Conservation (phyloP, 2,113 vertebrate species). For the Cochlearius cochlearius region DNA sequence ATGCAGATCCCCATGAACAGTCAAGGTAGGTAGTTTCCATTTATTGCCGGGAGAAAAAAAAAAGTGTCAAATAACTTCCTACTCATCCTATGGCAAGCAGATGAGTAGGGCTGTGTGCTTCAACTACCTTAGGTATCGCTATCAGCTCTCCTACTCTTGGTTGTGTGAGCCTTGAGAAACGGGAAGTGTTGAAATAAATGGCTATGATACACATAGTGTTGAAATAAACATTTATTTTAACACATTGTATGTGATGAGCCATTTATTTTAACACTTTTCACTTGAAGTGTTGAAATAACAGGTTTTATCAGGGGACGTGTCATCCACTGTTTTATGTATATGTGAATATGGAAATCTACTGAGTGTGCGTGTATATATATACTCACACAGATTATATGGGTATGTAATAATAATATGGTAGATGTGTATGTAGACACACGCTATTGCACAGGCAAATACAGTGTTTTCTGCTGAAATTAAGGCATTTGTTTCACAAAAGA, state of each 20-base stretch:
- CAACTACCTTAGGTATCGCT: constrained; percentile 41
- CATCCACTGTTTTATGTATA: constrained; percentile 77
- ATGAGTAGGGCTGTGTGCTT: constrained; percentile 10
- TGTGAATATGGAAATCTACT: constrained; percentile 77
- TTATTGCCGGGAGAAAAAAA: constrained; percentile 4
- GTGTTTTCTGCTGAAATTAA: neutral
- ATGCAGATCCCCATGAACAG: neutral
- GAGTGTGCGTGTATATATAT: neutral
- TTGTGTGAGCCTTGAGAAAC: constrained; percentile 62
- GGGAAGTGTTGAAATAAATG: constrained; percentile 77
- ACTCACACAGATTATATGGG: neutral
- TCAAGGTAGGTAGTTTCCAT: constrained; percentile 29
- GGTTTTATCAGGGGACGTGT: constrained; percentile 77
- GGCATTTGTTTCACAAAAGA: neutral
- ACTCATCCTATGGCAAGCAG: neutral
- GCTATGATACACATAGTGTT: constrained; percentile 72
- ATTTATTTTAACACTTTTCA: constrained; percentile 81
- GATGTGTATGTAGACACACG: neutral
- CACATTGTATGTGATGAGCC: constrained; percentile 78
- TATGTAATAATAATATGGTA: constrained; percentile 25
- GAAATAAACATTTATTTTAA: constrained; percentile 82
- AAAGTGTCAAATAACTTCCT: neutral
- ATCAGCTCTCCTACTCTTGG: constrained; percentile 46
- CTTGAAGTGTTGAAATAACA: constrained; percentile 79
- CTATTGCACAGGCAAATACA: neutral